Percentiles rank a stretch among this genome's conserved stretches.
Evolutionary conservation across 2,888 invertebrate species (phyloP).

Genomic region (Synergus japonicus): DNA sequence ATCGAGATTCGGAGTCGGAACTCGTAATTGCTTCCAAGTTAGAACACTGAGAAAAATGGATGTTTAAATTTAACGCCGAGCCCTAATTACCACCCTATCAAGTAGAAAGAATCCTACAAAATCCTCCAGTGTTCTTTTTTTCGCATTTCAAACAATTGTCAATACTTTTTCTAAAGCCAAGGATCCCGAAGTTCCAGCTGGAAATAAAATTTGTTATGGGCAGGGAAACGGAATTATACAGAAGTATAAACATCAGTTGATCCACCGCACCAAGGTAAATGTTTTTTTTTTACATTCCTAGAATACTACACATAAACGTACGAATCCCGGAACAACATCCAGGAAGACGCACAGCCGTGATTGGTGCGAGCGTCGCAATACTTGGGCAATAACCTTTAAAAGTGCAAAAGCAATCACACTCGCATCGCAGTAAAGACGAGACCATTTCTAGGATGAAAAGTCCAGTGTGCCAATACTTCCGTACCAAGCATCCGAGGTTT

Average conservation of each 20-base stretch:
- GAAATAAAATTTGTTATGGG: neutral
- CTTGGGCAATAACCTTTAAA: slow-evolving; percentile 51
- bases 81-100: neutral
- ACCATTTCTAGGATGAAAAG: slow-evolving; percentile 40
- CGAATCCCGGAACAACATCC: neutral
- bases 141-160: too few relatives aligned
- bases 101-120: neutral
- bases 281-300: slow-evolving; percentile 9
- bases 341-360: slow-evolving; percentile 45
- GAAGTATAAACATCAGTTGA: slow-evolving; percentile 20
- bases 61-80: too few relatives aligned
- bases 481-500: slow-evolving; percentile 43
- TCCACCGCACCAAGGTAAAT: slow-evolving; percentile 6
- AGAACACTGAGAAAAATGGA: neutral
- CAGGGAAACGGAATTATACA: neutral
- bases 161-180: too few relatives aligned
- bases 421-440: slow-evolving; percentile 50
- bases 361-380: slow-evolving; percentile 44
- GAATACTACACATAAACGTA: slow-evolving; percentile 15
- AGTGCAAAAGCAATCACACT: slow-evolving; percentile 53
- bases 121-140: too few relatives aligned
- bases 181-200: neutral
- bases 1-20: neutral
- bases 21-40: neutral
- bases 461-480: slow-evolving; percentile 38